A percentile compares a stretch with the other conserved stretches of the same genome.
Evolutionary conservation across 2,888 invertebrate genomes (phyloP).

Genomic region (Deilephila porcellus): DNA sequence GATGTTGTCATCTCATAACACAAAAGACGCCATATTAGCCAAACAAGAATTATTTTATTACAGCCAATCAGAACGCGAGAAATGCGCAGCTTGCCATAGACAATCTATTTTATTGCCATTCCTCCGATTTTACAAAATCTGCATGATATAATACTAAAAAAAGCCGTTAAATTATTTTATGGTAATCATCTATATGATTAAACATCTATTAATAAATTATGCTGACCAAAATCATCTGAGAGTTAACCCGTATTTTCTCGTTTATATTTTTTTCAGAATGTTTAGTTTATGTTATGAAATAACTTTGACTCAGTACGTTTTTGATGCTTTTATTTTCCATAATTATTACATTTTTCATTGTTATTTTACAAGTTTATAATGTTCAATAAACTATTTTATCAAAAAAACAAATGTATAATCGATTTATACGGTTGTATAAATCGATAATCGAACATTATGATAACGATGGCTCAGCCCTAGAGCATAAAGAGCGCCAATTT

Average conservation of each 20-base stretch:
- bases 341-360: too few relatives aligned
- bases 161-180: background rate
- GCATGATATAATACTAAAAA: background rate
- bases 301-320: too few relatives aligned
- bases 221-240: too few relatives aligned
- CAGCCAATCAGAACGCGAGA: conserved; percentile 41
- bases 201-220: background rate
- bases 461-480: background rate
- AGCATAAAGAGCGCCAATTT: background rate
- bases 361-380: too few relatives aligned
- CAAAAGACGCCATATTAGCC: conserved; percentile 83
- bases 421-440: too few relatives aligned
- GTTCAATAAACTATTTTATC: too few relatives aligned
- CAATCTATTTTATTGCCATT: background rate
- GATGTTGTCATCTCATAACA: conserved; percentile 85
- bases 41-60: conserved; percentile 56
- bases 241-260: too few relatives aligned
- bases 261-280: too few relatives aligned
- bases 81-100: conserved; percentile 48
- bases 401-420: too few relatives aligned
- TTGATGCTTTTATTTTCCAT: too few relatives aligned
- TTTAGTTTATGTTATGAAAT: too few relatives aligned
- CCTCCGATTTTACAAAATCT: background rate
- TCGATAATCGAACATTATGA: background rate
- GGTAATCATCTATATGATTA: background rate